Conservation (phyloP, 2,888 invertebrate genomes). For the Trissolcus brochymenae region DNA sequence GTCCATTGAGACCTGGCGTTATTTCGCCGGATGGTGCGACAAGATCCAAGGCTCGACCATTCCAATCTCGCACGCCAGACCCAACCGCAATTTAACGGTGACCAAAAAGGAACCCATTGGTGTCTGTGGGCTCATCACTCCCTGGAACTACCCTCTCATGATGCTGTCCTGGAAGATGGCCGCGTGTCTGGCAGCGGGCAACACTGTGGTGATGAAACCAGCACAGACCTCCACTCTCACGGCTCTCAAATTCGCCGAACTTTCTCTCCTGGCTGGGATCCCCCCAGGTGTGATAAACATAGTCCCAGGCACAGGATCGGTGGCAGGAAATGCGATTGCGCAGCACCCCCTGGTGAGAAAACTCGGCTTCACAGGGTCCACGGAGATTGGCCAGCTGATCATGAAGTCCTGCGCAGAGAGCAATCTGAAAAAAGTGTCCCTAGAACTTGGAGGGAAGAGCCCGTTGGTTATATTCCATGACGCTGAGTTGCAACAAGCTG, state of each 20-base stretch:
- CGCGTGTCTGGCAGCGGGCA: conserved; percentile 96
- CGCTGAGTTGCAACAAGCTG: conserved; percentile 95
- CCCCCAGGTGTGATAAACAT: conserved; percentile 97
- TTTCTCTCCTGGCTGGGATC: conserved; percentile 92
- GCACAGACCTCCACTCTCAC: conserved; percentile 95
- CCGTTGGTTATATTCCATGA: conserved; percentile 96
- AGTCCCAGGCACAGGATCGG: conserved; percentile 87
- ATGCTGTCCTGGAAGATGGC: conserved; percentile 99
- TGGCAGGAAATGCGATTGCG: conserved; percentile 91
- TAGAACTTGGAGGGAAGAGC: conserved; percentile 97
- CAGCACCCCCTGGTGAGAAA: conserved; percentile 92
- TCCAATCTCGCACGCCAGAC: conserved; percentile 93
- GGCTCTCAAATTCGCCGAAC: conserved; percentile 95
- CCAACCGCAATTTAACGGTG: conserved; percentile 91
- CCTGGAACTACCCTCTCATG: conserved; percentile 99
- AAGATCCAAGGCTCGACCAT: conserved; percentile 95
- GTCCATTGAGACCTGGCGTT: conserved; percentile 98
- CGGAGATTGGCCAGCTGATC: conserved; percentile 92
- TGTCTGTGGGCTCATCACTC: conserved; percentile 94
- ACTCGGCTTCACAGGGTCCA: conserved; percentile 97
- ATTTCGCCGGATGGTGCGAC: conserved; percentile 98
- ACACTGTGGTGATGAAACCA: conserved; percentile 97
- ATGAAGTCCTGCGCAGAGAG: conserved; percentile 93
- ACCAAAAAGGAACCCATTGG: conserved; percentile 95
- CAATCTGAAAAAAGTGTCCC: conserved; percentile 95